Base-by-base conservation (phyloP, 2,113 vertebrate genomes). In the Eurypyga helias region DNA sequence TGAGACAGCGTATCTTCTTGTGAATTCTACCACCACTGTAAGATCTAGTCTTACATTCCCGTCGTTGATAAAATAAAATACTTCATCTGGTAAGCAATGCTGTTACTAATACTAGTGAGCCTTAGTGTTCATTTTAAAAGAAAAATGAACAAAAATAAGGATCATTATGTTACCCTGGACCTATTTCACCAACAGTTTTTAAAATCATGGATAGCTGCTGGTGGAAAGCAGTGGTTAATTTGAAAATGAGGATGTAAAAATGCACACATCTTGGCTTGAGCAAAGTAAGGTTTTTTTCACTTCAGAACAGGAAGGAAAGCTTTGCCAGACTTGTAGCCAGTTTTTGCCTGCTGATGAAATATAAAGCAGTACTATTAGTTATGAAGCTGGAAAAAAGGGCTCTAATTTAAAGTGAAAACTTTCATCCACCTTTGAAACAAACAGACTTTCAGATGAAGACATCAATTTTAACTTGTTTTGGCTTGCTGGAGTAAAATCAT, bases 361-460 rank as follows among this genome's bases (percentile, higher is more conserved):
- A 65, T 49, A 88, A 94, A 92, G 28, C 16, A 65, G 28, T 61
- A 33, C 5, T 58, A 71, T 24, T 83, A 87, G 81, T 89, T 83
- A 51, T 48, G 48, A 87, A 83, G n/a, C 45, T 90, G 45, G 29
- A 84, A 70, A 38, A 67, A 95, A 87, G 20, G 8, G 25, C 17
- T 52, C 21, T 77, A 87, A 88, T 83, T 86, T 88, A 48, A 94
- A 93, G 31, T 83, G n/a, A 88, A 97, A 62, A 5, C 13, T 83
- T 73, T 71, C 38, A 83, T 29, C 36, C 9, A 48, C 54, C 41
- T 94, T 96, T 84, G 51, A 94, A 87, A 58, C 19, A 91, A 76
- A 49, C 9, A 88, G 36, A 62, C 26, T 80, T 95, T 78, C 14
- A 61, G 62, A 93, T 54, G 18, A 94, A 90, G 52, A 70, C 5